Evolutionary conservation across 2,797 vertebrate genomes (phyloP), one percentile per base, ranked within the genome.

Genomic region (Antennarius maculatus): DNA sequence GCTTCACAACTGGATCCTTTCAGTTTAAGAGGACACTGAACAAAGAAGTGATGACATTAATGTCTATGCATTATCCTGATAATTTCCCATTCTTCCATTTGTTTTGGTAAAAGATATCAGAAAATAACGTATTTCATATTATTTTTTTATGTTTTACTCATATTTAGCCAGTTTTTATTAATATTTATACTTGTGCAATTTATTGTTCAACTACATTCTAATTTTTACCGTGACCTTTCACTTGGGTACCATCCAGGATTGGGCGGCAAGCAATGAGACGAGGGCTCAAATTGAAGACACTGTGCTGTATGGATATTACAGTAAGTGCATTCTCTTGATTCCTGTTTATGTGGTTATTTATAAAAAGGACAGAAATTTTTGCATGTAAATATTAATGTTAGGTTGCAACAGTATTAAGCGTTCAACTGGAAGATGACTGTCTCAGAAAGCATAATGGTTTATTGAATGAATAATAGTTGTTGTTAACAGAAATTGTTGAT

Each of bases 241-340:
- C 1, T 47, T 72, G 49, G 57, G 0, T 61, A 5, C 61, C 27
- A 51, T 87, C 6, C 85, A 99, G 97, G 94, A 94, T 46, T 99
- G 98, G 98, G 97, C 97, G 58, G 92, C 94, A 86, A 93, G 89
- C 89, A 99, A 99, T 82, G 93, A 93, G 83, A 98, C 96, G 46
- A 94, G 94, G 74, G 92, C 65, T 1, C 91, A 97, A 78, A 97
- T 98, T 81, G 97, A 99, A 90, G 92, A 97, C 81, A 97, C 97
- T 1, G 95, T 99, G 42, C 86, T 98, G 49, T 96, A 97, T 81
- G 97, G 95, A 66, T 99, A 99, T 88, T 99, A 99, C 88, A 96
- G 98, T 99, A 93, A 97, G 98, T 97, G 83, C 58, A 67, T 65
- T 62, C 43, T 80, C 41, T 78, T 59, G 15, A 50, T 51, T 9